A percentile compares a stretch with the other conserved stretches of the same genome.
phyloP scores from a whole-genome alignment of 2,888 invertebrate genomes.

The Oscheius onirici region DNA sequence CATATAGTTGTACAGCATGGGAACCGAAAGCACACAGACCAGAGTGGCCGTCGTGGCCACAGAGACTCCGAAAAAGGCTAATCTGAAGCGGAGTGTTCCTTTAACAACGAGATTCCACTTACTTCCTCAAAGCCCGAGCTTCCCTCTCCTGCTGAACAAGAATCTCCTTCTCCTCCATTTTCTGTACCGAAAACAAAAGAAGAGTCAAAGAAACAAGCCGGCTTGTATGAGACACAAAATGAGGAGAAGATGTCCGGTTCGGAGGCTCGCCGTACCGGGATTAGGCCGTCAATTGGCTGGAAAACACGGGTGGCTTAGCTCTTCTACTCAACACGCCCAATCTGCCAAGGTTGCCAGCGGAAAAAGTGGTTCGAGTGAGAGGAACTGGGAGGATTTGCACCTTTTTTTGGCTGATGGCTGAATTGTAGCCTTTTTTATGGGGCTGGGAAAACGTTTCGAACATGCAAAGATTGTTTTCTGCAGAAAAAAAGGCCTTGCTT shows the following conservation, averaged over 20 bases:
- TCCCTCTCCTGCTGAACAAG: slow-evolving; percentile 17
- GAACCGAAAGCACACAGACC: slow-evolving; percentile 61
- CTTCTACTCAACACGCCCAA: not conserved
- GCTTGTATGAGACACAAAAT: not conserved
- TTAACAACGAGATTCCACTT: not conserved
- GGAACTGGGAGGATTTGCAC: slow-evolving; percentile 8
- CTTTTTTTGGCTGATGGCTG: not conserved
- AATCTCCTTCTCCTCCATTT: slow-evolving; percentile 24
- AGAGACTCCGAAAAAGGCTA: slow-evolving; percentile 64
- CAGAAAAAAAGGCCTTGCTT: no score
- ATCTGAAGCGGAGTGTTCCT: slow-evolving; percentile 20
- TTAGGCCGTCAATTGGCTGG: slow-evolving; percentile 7
- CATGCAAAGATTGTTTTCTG: no score
- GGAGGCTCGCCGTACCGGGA: slow-evolving; percentile 3
- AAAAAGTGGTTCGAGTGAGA: not conserved
- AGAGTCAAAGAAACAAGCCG: not conserved
- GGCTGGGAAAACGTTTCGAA: no score
- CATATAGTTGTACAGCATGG: slow-evolving; percentile 68
- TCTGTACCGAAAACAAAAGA: not conserved
- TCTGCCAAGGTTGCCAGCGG: slow-evolving; percentile 10
- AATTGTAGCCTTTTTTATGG: no score
- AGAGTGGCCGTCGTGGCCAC: slow-evolving; percentile 61
- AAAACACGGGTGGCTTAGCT: slow-evolving; percentile 28
- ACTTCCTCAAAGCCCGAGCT: slow-evolving; percentile 23
- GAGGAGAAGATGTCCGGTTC: slow-evolving; percentile 21